These are phyloP conservation scores for Drosophila chauvacae DNA, from an alignment of 1,140 invertebrate genomes.

Conservation along the genomic window DNA sequence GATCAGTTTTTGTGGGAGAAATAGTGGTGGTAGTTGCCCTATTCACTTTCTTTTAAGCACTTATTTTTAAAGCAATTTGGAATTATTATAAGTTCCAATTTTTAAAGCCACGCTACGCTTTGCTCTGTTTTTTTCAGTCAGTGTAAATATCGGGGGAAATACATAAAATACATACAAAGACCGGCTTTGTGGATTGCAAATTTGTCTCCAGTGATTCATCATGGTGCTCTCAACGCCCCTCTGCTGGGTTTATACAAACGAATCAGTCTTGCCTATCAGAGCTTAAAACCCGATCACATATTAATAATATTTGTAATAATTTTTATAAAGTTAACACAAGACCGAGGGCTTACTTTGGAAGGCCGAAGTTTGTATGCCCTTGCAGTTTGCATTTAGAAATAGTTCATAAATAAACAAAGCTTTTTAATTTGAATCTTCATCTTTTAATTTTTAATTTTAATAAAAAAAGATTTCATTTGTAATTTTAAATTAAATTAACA, in stretches of 20 bases:
- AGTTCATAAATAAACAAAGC: too few relatives aligned
- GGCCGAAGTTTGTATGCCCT: not conserved
- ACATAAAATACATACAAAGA: not conserved
- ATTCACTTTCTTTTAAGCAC: not conserved
- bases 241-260: not conserved
- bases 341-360: not conserved
- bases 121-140: not conserved
- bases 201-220: constrained; percentile 14
- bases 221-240: not conserved
- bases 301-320: not conserved
- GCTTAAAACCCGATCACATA: not conserved
- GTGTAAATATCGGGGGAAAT: constrained; percentile 15
- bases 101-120: not conserved
- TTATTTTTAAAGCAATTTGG: not conserved
- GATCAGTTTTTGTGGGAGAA: not conserved
- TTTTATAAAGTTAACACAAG: not conserved
- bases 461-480: too few relatives aligned
- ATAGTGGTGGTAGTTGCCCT: not conserved
- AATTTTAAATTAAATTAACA: too few relatives aligned
- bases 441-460: too few relatives aligned
- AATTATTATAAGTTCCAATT: not conserved
- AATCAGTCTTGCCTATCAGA: not conserved
- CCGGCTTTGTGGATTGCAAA: not conserved
- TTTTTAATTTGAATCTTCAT: too few relatives aligned
- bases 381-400: not conserved